Evolutionary conservation across 2,797 vertebrate genomes (phyloP).

Genomic region (Odontamblyopus rebecca): DNA sequence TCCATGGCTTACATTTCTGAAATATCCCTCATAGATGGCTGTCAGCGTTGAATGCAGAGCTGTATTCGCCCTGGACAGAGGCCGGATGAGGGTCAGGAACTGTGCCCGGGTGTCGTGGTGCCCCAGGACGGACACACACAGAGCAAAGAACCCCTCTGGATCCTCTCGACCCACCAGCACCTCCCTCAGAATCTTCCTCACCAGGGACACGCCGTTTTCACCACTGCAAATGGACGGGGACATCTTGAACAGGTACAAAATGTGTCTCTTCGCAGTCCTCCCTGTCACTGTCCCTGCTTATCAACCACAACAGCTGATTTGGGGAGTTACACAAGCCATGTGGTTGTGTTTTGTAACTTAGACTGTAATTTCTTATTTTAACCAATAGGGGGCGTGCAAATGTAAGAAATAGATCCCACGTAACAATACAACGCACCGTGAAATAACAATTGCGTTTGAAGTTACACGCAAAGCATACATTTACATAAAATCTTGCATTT

Average conservation of each 20-base stretch:
- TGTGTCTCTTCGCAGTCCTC: no score
- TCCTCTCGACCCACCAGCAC: conserved; percentile 64
- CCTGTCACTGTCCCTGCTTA: conserved; percentile 21
- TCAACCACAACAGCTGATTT: conserved; percentile 60
- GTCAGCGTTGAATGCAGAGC: conserved; percentile 52
- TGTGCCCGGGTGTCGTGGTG: conserved; percentile 53
- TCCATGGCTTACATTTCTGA: conserved; percentile 52
- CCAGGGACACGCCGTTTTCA: conserved; percentile 18
- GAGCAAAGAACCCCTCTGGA: conserved; percentile 65
- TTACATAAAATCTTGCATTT: conserved; percentile 11
- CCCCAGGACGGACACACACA: conserved; percentile 84
- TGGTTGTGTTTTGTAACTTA: conserved; percentile 63
- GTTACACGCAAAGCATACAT: conserved; percentile 7
- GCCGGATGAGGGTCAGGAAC: conserved; percentile 57
- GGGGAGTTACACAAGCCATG: conserved; percentile 57
- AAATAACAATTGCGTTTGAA: conserved; percentile 38
- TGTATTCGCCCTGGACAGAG: conserved; percentile 44
- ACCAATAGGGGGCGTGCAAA: conserved; percentile 54
- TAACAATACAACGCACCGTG: background rate
- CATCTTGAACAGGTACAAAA: conserved; percentile 42
- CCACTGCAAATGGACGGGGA: conserved; percentile 13
- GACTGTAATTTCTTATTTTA: conserved; percentile 26
- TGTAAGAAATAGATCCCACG: conserved; percentile 35
- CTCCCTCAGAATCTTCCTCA: conserved; percentile 51
- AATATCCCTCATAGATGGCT: conserved; percentile 61